phyloP scores from a whole-genome alignment of 2,888 invertebrate genomes.

The Archips crataeganus region DNA sequence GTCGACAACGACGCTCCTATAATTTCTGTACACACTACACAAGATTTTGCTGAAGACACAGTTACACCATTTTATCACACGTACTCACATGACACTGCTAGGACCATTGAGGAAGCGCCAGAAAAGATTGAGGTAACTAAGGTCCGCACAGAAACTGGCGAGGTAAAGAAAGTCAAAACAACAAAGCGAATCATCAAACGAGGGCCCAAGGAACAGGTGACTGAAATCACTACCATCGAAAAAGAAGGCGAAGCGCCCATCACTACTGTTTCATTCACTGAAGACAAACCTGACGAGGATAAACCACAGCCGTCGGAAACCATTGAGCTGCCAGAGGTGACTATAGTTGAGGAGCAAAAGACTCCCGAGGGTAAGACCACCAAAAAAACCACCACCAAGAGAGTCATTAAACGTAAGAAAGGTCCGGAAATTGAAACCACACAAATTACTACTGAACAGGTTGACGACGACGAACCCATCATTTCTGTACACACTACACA shows the following conservation, averaged over 20 bases:
- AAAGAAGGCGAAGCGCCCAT: not conserved
- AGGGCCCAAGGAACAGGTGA: conserved; percentile 34
- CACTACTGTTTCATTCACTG: not conserved
- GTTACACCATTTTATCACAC: conserved; percentile 44
- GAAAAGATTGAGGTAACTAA: conserved; percentile 47
- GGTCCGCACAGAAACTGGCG: conserved; percentile 48
- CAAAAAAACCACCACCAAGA: not conserved
- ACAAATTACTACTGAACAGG: not conserved
- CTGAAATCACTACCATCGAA: not conserved
- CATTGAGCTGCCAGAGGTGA: not conserved
- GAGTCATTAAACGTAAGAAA: not conserved
- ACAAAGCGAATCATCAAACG: conserved; percentile 56
- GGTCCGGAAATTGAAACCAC: not conserved
- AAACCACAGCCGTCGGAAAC: not conserved
- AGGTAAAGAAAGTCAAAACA: conserved; percentile 56
- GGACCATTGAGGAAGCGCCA: conserved; percentile 15
- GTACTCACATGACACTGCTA: conserved; percentile 37
- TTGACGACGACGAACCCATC: not conserved
- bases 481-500: not conserved
- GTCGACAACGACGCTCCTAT: conserved; percentile 71
- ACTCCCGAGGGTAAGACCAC: not conserved
- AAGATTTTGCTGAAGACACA: conserved; percentile 56
- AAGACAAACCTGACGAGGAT: not conserved
- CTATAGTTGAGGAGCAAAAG: not conserved
- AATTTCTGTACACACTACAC: conserved; percentile 63